Conservation (phyloP, 2,797 vertebrate genomes). For the Myotis vivesi region DNA sequence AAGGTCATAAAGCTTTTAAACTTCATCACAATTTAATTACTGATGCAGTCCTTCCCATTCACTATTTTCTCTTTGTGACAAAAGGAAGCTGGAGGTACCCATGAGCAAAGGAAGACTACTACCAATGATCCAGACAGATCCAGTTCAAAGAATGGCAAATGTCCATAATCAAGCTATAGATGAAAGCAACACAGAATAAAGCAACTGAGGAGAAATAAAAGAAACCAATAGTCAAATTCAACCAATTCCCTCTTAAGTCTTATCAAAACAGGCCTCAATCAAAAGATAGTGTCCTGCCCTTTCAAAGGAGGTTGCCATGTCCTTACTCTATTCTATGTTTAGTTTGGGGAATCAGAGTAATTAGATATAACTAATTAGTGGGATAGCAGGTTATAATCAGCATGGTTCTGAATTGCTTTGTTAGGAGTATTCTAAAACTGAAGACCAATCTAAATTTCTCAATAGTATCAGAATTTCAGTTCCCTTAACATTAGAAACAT, state of each 20-base stretch:
- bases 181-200: not conserved
- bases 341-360: not conserved
- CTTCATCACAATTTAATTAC: not conserved
- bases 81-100: not conserved
- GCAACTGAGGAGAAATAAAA: not conserved
- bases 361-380: not conserved
- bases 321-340: not conserved
- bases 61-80: not conserved
- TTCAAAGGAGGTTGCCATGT: not conserved
- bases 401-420: slow-evolving; percentile 9
- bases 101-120: not conserved
- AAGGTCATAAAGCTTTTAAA: not conserved
- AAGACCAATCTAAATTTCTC: not conserved
- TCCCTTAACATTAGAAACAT: not conserved
- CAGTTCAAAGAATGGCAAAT: not conserved
- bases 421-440: not conserved
- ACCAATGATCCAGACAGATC: not conserved
- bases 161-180: not conserved
- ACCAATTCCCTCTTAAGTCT: not conserved
- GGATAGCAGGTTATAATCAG: not conserved
- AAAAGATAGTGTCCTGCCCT: not conserved
- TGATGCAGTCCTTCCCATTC: not conserved
- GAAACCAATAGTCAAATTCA: not conserved
- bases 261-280: not conserved
- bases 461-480: not conserved